phyloP scores from a whole-genome alignment of 2,797 vertebrate genomes.

The Anguilla anguilla region DNA sequence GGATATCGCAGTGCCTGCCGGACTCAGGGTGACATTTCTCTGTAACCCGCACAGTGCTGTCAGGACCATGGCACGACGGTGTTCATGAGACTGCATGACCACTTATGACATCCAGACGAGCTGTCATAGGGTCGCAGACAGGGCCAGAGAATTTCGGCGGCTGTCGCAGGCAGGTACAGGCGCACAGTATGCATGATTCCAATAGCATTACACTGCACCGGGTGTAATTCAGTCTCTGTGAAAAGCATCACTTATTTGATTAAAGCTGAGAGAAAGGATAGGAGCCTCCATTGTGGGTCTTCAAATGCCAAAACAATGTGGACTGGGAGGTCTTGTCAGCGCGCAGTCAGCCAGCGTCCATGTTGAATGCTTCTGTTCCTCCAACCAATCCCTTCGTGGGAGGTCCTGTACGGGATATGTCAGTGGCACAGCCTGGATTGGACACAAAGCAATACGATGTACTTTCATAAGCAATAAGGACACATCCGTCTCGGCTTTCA shows the following conservation, averaged over 20 bases:
- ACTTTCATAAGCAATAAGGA: slow-evolving; percentile 68
- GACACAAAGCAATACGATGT: slow-evolving; percentile 67
- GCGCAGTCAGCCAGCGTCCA: not conserved
- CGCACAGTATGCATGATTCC: not conserved
- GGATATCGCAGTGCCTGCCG: not conserved
- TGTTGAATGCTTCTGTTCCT: slow-evolving; percentile 6
- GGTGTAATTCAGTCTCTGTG: not conserved
- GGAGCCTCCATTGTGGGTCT: not conserved
- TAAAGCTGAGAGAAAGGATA: not conserved
- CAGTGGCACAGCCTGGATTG: not conserved
- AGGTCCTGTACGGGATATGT: not conserved
- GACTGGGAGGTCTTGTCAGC: not conserved
- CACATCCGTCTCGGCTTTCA: slow-evolving; percentile 12
- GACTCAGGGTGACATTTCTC: not conserved
- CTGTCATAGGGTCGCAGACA: not conserved
- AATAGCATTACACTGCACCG: not conserved
- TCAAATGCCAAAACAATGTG: not conserved
- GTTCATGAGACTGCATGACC: not conserved
- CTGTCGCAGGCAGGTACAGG: not conserved
- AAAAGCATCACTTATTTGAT: not conserved
- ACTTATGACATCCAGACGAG: not conserved
- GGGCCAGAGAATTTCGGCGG: not conserved
- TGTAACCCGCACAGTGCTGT: not conserved
- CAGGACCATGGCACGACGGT: not conserved
- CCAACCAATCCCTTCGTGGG: not conserved